These are phyloP conservation scores for Brachyopa scutellaris DNA, from an alignment of 2,888 invertebrate species.

Conservation along the genomic window DNA sequence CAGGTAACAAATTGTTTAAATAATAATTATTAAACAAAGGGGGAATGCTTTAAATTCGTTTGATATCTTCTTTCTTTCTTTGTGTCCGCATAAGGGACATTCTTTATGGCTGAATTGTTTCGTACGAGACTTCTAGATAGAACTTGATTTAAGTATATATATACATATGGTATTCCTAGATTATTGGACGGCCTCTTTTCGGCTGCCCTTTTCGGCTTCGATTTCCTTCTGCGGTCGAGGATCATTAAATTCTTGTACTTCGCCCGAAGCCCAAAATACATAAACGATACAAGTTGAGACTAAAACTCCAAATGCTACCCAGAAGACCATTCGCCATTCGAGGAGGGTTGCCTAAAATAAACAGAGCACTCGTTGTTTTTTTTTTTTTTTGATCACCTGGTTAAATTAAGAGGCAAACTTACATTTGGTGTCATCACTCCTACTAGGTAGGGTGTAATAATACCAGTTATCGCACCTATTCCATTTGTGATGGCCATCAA, in stretches of 20 bases:
- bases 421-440: conserved; percentile 85
- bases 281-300: conserved; percentile 87
- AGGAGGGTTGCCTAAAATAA: conserved; percentile 83
- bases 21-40: conserved; percentile 18
- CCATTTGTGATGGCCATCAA: conserved; percentile 87
- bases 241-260: conserved; percentile 89
- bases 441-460: conserved; percentile 86
- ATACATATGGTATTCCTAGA: background rate
- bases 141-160: conserved; percentile 19
- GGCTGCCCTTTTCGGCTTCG: conserved; percentile 54
- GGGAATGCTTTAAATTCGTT: conserved; percentile 58
- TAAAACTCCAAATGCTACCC: conserved; percentile 89
- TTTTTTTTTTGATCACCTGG: background rate
- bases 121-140: conserved; percentile 32
- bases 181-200: conserved; percentile 2
- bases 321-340: conserved; percentile 90
- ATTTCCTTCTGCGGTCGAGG: conserved; percentile 74
- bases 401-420: conserved; percentile 79
- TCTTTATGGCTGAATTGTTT: conserved; percentile 37
- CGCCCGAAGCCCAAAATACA: conserved; percentile 87
- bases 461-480: conserved; percentile 86
- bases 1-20: conserved; percentile 3
- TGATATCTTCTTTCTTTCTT: conserved; percentile 14
- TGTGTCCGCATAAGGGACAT: conserved; percentile 26
- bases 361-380: too few species aligned